These are phyloP conservation scores for Saturnia pavonia DNA, from an alignment of 2,888 invertebrate genomes.

Conservation along the genomic window DNA sequence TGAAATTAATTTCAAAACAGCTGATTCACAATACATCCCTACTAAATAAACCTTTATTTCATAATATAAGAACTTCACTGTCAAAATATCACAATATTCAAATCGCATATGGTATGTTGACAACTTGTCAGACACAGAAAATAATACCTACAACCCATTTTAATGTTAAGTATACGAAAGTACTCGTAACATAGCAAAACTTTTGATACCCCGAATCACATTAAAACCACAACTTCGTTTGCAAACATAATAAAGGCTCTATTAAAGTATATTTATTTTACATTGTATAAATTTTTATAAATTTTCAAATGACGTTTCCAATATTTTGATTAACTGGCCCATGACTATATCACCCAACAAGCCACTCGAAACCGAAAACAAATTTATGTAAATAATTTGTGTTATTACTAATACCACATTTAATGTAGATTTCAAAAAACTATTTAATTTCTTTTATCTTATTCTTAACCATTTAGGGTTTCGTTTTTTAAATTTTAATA, in stretches of 20 bases:
- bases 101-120: too few relatives aligned
- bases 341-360: background rate
- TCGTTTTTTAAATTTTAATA: background rate
- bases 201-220: background rate
- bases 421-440: background rate
- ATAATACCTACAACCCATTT: too few relatives aligned
- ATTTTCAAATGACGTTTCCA: background rate
- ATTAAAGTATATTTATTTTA: background rate
- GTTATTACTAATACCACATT: background rate
- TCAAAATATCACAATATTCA: too few relatives aligned
- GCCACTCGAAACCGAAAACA: background rate
- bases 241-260: background rate
- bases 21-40: too few relatives aligned
- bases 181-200: too few relatives aligned
- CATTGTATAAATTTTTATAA: background rate
- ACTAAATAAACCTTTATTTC: too few relatives aligned
- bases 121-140: too few relatives aligned
- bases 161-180: too few relatives aligned
- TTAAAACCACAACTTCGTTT: background rate
- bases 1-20: too few relatives aligned
- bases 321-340: background rate
- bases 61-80: too few relatives aligned
- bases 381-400: background rate
- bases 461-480: background rate
- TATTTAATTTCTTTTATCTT: background rate